Evolutionary conservation across 2,113 vertebrate genomes (phyloP), one percentile per base, ranked within the genome.

Genomic region (Syrmaticus mikado): DNA sequence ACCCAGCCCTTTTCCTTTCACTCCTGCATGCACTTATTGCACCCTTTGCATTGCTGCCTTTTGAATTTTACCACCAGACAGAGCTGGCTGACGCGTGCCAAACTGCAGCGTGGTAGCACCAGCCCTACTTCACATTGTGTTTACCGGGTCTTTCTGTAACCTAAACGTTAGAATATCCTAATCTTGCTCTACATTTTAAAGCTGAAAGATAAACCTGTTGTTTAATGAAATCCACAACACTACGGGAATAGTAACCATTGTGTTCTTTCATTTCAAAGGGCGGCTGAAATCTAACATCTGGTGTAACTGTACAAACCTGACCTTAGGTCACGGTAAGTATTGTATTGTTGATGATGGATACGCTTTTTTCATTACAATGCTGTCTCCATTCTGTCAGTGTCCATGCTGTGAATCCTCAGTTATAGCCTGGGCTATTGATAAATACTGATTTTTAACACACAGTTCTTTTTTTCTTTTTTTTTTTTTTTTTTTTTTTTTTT

Each of bases 361-460:
- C 13, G 90, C 95, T 96, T 97, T 97, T 96, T 96, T 96, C 95
- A 93, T 96, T 96, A 94, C 96, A 82, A 91, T 88, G 95, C 95
- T 91, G 91, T 88, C 96, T 97, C 94, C 95, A 74, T 94, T 96
- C 95, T 95, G 96, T 92, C 93, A 90, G 89, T 93, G 82, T 71
- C 92, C 92, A 96, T 91, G 95, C 94, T 92, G 91, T 96, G 93
- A 92, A 92, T 93, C 92, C 45, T 38, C 82, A 94, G 90, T 48
- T 92, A 94, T 41, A 94, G 73, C 93, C 30, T 13, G 68, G 52
- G 52, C 96, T 97, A 94, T 94, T 94, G 95, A 97, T 97, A 97
- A 97, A 97, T 94, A 96, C 88, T 87, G 94, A 81, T 93, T 94
- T 95, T 85, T 58, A 70, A 87, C 95, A 95, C 75, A 92, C 46